Percentiles rank a stretch among this genome's conserved stretches.
Evolutionary conservation across 2,113 vertebrate species (phyloP).

Genomic region (human (Homo sapiens)): DNA sequence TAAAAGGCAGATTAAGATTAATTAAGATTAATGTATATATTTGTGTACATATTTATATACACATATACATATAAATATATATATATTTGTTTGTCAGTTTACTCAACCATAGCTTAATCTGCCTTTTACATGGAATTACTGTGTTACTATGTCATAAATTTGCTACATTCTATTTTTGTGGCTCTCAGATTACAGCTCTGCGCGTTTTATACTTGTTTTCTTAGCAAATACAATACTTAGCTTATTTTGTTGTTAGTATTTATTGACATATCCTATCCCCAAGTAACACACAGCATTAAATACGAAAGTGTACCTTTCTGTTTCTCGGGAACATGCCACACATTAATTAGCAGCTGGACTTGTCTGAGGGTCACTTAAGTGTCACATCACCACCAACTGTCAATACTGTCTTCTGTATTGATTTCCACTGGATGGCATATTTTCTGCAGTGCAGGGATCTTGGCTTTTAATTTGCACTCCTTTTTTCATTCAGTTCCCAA

Average conservation of each 20-base stretch:
- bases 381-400: accelerated
- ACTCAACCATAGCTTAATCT: neutral
- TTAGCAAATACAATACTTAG: accelerated
- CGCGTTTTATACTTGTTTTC: accelerated
- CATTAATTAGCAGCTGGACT: neutral
- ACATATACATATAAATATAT: neutral
- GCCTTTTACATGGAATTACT: neutral
- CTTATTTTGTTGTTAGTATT: neutral
- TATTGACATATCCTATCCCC: neutral
- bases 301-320: neutral
- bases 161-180: neutral
- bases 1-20: neutral
- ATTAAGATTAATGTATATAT: too few relatives aligned
- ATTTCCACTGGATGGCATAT: neutral
- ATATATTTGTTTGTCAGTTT: neutral
- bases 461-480: neutral
- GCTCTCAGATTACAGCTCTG: neutral
- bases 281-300: neutral
- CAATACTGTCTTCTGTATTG: neutral
- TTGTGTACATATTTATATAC: too few relatives aligned
- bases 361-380: neutral
- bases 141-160: neutral
- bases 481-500: neutral
- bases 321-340: accelerated
- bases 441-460: neutral